Percentiles rank a stretch among this genome's conserved stretches.
Conservation (phyloP, 2,113 vertebrate species). For the Salvelinus namaycush region DNA sequence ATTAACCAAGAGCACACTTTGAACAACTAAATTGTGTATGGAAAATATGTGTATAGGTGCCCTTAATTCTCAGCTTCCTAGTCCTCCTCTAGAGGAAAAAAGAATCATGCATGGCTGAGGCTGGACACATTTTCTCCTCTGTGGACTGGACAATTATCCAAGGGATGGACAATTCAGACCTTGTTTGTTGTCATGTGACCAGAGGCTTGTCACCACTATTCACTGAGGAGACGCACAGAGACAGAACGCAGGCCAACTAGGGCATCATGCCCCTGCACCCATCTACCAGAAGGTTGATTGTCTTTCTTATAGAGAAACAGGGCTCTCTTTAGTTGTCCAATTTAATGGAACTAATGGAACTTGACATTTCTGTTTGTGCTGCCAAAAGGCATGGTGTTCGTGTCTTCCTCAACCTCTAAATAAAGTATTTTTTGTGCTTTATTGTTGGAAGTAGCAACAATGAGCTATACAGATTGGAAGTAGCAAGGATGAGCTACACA, state of each 20-base stretch:
- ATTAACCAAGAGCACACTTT: constrained; percentile 2
- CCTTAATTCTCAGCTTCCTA: background rate
- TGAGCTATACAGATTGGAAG: too few relatives aligned
- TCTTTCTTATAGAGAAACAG: too few relatives aligned
- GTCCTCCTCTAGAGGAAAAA: background rate
- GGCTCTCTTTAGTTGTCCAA: constrained; percentile 31
- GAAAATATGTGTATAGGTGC: too few relatives aligned
- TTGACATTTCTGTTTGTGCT: constrained; percentile 28
- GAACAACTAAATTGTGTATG: too few relatives aligned
- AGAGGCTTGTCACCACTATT: too few relatives aligned
- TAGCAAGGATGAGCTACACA: too few relatives aligned
- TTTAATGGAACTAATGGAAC: constrained; percentile 40
- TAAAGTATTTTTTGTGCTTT: too few relatives aligned
- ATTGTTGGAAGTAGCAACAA: too few relatives aligned
- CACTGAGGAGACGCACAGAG: background rate
- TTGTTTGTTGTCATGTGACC: constrained; percentile 6
- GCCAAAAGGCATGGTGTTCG: constrained; percentile 19
- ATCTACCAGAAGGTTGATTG: too few relatives aligned
- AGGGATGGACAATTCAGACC: background rate
- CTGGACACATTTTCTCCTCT: background rate
- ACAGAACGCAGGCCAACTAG: background rate
- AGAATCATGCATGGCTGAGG: constrained; percentile 7
- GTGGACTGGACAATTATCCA: too few relatives aligned
- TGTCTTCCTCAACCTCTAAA: background rate
- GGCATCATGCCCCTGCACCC: too few relatives aligned